Conservation (phyloP, 2,888 invertebrate species). For the Phaonia tiefii region DNA sequence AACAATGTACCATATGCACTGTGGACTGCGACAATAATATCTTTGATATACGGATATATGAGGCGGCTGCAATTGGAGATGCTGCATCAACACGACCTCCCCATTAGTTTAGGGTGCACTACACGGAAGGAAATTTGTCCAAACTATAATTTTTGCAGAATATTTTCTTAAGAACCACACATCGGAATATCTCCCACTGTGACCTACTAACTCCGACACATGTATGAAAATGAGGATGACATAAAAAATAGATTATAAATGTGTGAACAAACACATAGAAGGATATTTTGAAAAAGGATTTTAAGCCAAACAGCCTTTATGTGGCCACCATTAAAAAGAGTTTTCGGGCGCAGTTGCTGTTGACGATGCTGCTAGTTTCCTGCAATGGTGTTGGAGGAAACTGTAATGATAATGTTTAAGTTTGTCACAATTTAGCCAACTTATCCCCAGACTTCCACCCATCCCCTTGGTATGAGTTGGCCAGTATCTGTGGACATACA, state of each 20-base stretch:
- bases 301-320: slow-evolving; percentile 20
- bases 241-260: slow-evolving; percentile 42
- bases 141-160: no score
- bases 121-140: no score
- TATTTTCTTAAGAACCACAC: no score
- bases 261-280: slow-evolving; percentile 32
- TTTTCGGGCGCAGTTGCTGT: background rate
- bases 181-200: no score
- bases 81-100: no score
- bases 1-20: no score
- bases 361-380: background rate
- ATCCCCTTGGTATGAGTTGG: slow-evolving; percentile 13
- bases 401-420: slow-evolving; percentile 24
- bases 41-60: no score
- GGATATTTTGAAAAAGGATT: slow-evolving; percentile 10
- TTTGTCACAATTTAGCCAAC: slow-evolving; percentile 30
- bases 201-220: background rate
- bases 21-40: no score
- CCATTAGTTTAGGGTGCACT: no score
- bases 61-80: no score
- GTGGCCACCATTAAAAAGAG: slow-evolving; percentile 14
- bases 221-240: background rate
- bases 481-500: slow-evolving; percentile 1
- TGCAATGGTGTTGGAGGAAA: background rate
- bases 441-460: slow-evolving; percentile 7